Percentiles rank a stretch among this genome's conserved stretches.
These are phyloP conservation scores for Athrips mouffetella DNA, from an alignment of 2,888 invertebrate genomes.

Conservation along the genomic window DNA sequence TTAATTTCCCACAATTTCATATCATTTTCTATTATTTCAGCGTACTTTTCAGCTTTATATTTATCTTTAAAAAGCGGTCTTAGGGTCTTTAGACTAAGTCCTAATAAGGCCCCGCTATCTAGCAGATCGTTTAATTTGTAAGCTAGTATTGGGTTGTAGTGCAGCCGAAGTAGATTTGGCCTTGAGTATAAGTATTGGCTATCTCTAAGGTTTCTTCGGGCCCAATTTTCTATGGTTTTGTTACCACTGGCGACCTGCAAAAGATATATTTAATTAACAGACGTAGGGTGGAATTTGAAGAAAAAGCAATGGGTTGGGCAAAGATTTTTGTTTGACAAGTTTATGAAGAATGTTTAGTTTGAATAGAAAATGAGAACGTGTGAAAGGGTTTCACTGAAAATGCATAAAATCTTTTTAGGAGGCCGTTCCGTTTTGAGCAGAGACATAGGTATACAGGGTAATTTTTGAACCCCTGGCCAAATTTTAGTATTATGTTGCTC, in stretches of 20 bases:
- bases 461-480: no score
- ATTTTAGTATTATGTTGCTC: no score
- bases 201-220: conserved; percentile 81
- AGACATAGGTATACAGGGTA: no score
- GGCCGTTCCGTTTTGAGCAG: no score
- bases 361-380: no score
- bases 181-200: conserved; percentile 88
- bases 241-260: conserved; percentile 85
- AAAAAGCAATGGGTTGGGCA: no score
- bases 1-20: conserved; percentile 88
- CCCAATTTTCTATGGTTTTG: conserved; percentile 86
- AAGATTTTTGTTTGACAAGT: background rate
- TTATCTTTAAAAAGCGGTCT: conserved; percentile 85
- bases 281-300: no score
- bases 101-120: conserved; percentile 87
- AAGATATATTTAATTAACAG: no score
- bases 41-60: conserved; percentile 84
- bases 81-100: conserved; percentile 85
- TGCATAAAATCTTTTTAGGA: no score
- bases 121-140: conserved; percentile 83
- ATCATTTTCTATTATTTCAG: conserved; percentile 92
- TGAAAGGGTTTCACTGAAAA: no score
- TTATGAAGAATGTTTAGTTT: no score
- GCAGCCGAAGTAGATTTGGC: conserved; percentile 86
- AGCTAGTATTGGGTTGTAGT: conserved; percentile 84